Conservation (phyloP, 2,888 invertebrate genomes). For the Notodonta ziczac region DNA sequence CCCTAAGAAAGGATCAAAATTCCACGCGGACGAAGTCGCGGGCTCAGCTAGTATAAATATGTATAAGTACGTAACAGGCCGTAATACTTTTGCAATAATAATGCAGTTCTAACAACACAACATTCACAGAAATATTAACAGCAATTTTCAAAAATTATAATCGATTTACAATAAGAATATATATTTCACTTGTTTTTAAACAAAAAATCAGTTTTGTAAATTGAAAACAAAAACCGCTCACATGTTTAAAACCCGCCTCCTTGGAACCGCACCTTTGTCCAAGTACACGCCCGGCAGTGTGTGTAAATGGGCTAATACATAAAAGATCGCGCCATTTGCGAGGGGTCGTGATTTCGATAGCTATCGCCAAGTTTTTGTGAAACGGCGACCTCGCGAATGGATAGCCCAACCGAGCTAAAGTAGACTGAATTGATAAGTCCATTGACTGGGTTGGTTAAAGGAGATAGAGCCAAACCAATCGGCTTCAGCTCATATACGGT, state of each 20-base stretch:
- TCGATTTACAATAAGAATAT: too few relatives aligned
- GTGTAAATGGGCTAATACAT: constrained; percentile 43
- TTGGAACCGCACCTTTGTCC: background rate
- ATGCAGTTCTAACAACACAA: too few relatives aligned
- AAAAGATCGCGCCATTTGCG: constrained; percentile 40
- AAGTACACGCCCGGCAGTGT: constrained; percentile 21
- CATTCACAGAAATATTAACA: too few relatives aligned
- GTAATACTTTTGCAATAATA: too few relatives aligned
- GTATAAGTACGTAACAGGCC: too few relatives aligned
- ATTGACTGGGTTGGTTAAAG: background rate
- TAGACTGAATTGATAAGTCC: background rate
- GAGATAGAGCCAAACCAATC: background rate
- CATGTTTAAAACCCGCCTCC: constrained; percentile 2
- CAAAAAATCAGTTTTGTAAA: background rate
- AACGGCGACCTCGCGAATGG: constrained; percentile 4
- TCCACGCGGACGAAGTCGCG: too few relatives aligned
- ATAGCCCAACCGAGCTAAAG: background rate
- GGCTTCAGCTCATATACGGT: too few relatives aligned
- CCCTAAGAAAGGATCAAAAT: too few relatives aligned
- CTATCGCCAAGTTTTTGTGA: constrained; percentile 21
- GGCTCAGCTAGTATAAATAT: too few relatives aligned
- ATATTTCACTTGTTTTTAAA: too few relatives aligned
- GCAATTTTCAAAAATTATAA: too few relatives aligned
- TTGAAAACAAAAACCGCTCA: background rate
- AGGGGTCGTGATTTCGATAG: constrained; percentile 29